These are phyloP conservation scores for Hipposideros larvatus DNA, from an alignment of 2,797 vertebrate species.

Conservation along the genomic window DNA sequence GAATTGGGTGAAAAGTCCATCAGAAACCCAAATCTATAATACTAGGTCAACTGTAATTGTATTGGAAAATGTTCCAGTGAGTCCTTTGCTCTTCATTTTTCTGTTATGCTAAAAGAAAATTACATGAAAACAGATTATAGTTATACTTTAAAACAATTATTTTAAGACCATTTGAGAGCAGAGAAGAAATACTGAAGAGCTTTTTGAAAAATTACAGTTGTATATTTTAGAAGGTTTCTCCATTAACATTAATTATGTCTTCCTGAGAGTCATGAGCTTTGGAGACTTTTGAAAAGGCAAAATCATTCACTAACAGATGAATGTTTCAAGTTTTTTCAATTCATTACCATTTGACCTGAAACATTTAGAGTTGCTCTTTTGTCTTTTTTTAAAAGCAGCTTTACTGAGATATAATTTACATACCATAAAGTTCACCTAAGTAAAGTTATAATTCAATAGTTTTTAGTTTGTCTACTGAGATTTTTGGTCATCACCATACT, in stretches of 20 bases:
- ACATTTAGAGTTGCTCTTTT: conserved; percentile 42
- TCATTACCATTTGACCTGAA: conserved; percentile 59
- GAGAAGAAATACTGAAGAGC: conserved; percentile 52
- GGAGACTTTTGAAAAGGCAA: conserved; percentile 65
- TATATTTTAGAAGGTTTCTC: conserved; percentile 65
- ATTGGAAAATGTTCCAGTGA: conserved; percentile 52
- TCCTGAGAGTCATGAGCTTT: conserved; percentile 57
- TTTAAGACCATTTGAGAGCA: conserved; percentile 71
- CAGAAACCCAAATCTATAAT: conserved; percentile 50
- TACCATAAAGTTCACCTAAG: neutral
- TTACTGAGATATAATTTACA: conserved; percentile 64
- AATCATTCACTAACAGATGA: conserved; percentile 51
- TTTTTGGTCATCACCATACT: neutral
- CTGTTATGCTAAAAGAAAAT: conserved; percentile 64
- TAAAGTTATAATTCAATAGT: neutral
- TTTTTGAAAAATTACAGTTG: conserved; percentile 70
- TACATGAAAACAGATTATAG: conserved; percentile 67
- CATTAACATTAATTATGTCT: conserved; percentile 55
- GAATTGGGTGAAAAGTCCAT: conserved; percentile 67
- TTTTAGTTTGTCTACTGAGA: conserved; percentile 2
- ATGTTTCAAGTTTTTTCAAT: conserved; percentile 62
- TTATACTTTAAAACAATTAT: conserved; percentile 75
- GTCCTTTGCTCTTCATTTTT: conserved; percentile 47
- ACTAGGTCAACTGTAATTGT: conserved; percentile 57
- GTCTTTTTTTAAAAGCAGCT: neutral